Evolutionary conservation across 2,797 vertebrate genomes (phyloP), one percentile per base, ranked within the genome.

Genomic region (Monodelphis domestica): DNA sequence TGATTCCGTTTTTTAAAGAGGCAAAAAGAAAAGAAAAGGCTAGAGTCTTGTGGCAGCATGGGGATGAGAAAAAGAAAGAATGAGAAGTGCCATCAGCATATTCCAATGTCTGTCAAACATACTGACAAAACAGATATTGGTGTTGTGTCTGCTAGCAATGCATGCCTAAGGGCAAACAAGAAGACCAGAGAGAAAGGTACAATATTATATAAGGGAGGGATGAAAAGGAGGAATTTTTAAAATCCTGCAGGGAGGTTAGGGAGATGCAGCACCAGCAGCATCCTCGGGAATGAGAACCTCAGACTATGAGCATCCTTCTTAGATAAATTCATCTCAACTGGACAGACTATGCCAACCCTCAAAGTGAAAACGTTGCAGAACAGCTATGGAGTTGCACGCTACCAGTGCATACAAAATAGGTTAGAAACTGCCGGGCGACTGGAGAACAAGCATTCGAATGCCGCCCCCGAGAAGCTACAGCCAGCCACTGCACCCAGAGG

Each of bases 221-320:
- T n/a, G n/a, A n/a, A n/a, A 84, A 38, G 38, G 70, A 84, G 70
- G 38, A 26, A 78, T 78, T 45, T 45, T 45, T 9, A 5, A 1
- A 45, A 78, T 21, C 24, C 59, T 0, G 1, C 5, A 21, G 3
- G 15, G 2, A 51, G 29, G 28, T 1, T 4, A 33, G 6, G 26
- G 59, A 9, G 17, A 52, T 33, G 51, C 38, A 30, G 51, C 45
- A 54, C 30, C 56, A 1, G 5, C 54, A 33, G 56, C 70, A 63
- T 29, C 21, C 91, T 54, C 54, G 0, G 0, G 11, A 88, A 78
- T 26, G 90, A 59, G 28, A 38, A 45, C 17, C 38, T 38, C 9
- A 10, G 70, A 26, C 6, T 26, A 45, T 14, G 9, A 11, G 21
- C 38, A 50, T 84, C 21, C 70, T 11, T 45, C 21, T 50, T 1